Base-by-base conservation (phyloP, 2,113 vertebrate species). In the Poicephalus meyeri region DNA sequence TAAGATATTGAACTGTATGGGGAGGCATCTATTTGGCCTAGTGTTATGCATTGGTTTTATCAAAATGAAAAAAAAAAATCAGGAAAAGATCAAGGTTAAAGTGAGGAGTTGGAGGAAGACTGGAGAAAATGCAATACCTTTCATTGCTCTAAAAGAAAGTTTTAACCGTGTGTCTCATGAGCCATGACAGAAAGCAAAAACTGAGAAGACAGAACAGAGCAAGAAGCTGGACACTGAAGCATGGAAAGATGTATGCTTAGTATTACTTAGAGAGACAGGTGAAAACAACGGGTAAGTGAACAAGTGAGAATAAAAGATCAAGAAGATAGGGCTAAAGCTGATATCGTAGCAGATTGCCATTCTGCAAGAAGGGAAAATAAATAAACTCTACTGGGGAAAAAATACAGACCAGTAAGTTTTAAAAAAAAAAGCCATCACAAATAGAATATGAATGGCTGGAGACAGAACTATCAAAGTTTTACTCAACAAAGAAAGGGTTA, bases 211-310 rank as follows among this genome's bases (percentile, higher is more conserved):
- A 58, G 60, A 96, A 52, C 44, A 86, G 82, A 88, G 60, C 18
- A 68, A 95, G 86, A 88, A 91, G 89, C 76, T 86, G 76, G 77
- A 96, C 72, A 88, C 56, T 86, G 96, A 93, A 97, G 90, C 96
- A 92, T 91, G 88, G 93, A 92, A 96, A 96, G 96, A 97, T 91
- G 24, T 86, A 96, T 95, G 86, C 90, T 88, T 74, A 93, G 82
- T 81, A 89, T 95, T 94, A 95, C 76, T 90, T 93, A 84, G 79
- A 90, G 42, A 94, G 93, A 95, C 96, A 96, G 92, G 90, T 88
- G 86, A 96, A 92, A 95, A 93, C 55, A 89, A 91, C 0, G 19
- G 81, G 61, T 61, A 92, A 89, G 85, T 55, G 95, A 93, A 86
- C 83, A 92, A 92, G 83, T 23, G 47, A 91, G 83, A 89, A 86